phyloP scores from a whole-genome alignment of 2,113 vertebrate species.

The Ranitomeya variabilis region DNA sequence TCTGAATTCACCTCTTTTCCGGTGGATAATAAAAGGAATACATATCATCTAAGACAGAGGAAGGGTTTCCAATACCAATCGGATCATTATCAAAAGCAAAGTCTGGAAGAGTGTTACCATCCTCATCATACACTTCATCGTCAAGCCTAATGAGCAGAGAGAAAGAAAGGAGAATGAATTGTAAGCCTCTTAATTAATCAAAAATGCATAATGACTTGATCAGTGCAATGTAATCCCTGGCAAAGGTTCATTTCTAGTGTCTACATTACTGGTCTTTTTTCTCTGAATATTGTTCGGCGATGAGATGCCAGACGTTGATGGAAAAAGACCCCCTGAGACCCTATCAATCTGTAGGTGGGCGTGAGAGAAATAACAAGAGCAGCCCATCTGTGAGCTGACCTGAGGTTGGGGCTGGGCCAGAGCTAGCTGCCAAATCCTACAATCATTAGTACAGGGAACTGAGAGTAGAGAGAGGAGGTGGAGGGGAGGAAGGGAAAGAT shows the following conservation, averaged over 20 bases:
- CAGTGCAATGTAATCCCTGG: constrained; percentile 54
- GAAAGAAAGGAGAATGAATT: constrained; percentile 52
- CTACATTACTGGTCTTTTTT: constrained; percentile 53
- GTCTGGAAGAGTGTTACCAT: constrained; percentile 82
- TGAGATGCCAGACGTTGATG: constrained; percentile 58
- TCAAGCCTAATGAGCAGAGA: constrained; percentile 78
- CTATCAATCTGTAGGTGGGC: constrained; percentile 45
- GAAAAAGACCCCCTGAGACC: constrained; percentile 48
- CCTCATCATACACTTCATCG: constrained; percentile 85
- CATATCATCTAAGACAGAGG: constrained; percentile 78
- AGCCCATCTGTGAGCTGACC: constrained; percentile 56
- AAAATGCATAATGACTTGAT: constrained; percentile 57
- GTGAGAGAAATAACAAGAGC: constrained; percentile 53
- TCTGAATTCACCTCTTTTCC: constrained; percentile 82
- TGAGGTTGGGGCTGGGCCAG: constrained; percentile 48
- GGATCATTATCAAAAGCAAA: constrained; percentile 83
- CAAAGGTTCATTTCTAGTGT: constrained; percentile 44
- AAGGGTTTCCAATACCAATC: constrained; percentile 77
- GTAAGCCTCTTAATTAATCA: constrained; percentile 56
- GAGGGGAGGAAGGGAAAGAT: constrained; percentile 38
- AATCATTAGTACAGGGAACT: constrained; percentile 47
- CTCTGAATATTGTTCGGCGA: constrained; percentile 52
- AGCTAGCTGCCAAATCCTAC: constrained; percentile 38
- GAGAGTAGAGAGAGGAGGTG: not conserved
- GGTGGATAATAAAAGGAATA: constrained; percentile 79